phyloP scores from a whole-genome alignment of 2,797 vertebrate species.

The Microtus californicus region DNA sequence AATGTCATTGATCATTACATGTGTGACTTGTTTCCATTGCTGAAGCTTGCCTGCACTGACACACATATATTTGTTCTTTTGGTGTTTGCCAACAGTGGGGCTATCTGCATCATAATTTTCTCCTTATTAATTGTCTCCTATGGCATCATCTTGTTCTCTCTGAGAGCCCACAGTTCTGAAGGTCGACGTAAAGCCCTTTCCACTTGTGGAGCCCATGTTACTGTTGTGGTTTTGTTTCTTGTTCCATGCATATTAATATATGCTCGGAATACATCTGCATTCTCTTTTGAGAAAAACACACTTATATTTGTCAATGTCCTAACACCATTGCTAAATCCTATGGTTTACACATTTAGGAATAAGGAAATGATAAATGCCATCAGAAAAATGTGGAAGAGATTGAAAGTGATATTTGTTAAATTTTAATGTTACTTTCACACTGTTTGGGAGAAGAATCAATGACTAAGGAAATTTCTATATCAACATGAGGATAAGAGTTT shows the following conservation, averaged over 20 bases:
- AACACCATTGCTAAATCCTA: not conserved
- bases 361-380: not conserved
- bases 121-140: not conserved
- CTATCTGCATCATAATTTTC: not conserved
- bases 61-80: not conserved
- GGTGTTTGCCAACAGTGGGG: conserved; percentile 2
- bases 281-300: conserved; percentile 15
- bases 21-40: not conserved
- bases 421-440: not conserved
- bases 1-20: not conserved
- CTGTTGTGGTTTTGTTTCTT: conserved; percentile 25
- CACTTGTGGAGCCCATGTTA: not conserved
- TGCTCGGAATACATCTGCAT: not conserved
- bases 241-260: conserved; percentile 32
- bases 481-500: not conserved
- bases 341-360: not conserved
- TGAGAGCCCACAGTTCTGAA: not conserved
- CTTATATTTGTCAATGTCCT: conserved; percentile 15
- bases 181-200: not conserved
- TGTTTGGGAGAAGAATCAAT: not conserved
- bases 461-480: not conserved
- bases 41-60: not conserved
- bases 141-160: not conserved
- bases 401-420: not conserved
- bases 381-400: not conserved